Evolutionary conservation across 2,797 vertebrate species (phyloP), one percentile per base, ranked within the genome.

Genomic region (Catostomus latipinnis): DNA sequence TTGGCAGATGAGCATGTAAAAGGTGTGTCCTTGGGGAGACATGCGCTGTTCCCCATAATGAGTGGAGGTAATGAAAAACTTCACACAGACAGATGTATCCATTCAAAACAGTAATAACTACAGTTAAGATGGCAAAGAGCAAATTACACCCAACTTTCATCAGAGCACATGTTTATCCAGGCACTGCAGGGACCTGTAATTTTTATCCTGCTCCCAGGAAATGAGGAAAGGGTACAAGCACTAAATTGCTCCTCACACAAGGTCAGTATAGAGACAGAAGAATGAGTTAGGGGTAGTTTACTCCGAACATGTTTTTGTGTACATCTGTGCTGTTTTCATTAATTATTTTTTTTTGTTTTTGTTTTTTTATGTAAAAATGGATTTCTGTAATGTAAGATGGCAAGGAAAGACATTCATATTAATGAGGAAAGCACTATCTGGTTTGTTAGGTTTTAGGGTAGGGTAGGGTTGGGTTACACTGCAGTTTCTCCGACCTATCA

Each of bases 41-140:
- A 87, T 90, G 90, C 82, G 88, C 89, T 89, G 89, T 88, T 88
- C 85, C 76, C 87, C 81, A 89, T 94, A 94, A 95, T 94, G 94
- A 95, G 92, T 91, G 89, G 90, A 92, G 92, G 91, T 93, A 94
- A 94, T 94, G 93, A 94, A 94, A 94, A 91, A 93, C 92, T 94
- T 92, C 91, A 92, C 91, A 90, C 91, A 92, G 93, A 93, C 94
- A 94, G 93, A 94, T 94, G 93, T 93, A 94, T 90, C 92, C 93
- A 92, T 95, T 95, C 94, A 93, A 94, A 94, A 93, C 91, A 92
- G 92, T 93, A 92, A 94, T 93, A 92, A 92, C 92, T 92, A 93
- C 92, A 92, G 92, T 94, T 94, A 94, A 93, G 90, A 93, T 91
- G 91, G 91, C 92, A 93, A 92, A 93, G 91, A 93, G 92, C 91